Evolutionary conservation across 2,113 vertebrate species (phyloP).

Genomic region (Corythornis cristatus): DNA sequence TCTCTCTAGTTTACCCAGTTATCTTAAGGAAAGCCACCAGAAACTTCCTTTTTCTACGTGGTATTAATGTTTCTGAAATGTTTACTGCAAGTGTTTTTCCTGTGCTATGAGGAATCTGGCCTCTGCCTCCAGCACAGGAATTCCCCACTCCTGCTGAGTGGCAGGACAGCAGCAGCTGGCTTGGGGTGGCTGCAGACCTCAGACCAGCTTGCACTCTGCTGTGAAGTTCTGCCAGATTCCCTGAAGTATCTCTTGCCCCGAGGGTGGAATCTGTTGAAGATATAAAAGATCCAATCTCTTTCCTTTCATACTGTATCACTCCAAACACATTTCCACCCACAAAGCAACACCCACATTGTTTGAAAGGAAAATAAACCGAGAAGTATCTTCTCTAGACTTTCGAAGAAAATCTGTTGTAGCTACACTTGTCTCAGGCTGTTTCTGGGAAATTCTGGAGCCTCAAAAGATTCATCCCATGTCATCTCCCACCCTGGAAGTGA

Average conservation of each 20-base stretch:
- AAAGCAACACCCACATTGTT: not conserved
- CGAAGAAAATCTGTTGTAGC: not conserved
- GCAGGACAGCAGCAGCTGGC: not conserved
- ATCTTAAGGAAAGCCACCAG: not conserved
- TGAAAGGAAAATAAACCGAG: slow-evolving; percentile 20
- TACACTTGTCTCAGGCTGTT: not conserved
- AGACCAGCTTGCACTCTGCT: not conserved
- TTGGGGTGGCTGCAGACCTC: not conserved
- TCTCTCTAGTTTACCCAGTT: not conserved
- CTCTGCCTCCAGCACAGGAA: rapidly evolving
- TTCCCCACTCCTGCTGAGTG: not conserved
- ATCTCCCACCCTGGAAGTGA: not conserved
- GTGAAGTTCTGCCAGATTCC: not conserved
- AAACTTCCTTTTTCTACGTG: not conserved
- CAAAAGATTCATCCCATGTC: not conserved
- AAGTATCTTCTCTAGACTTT: not conserved
- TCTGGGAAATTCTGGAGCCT: not conserved
- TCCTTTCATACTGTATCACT: not conserved
- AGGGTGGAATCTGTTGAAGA: not conserved
- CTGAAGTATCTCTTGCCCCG: not conserved
- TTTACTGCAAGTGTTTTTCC: not conserved
- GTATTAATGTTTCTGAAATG: not conserved
- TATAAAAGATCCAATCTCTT: not conserved
- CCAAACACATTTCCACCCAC: slow-evolving; percentile 12
- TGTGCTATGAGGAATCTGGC: not conserved